A percentile compares a stretch with the other conserved stretches of the same genome.
phyloP scores from a whole-genome alignment of 2,113 vertebrate genomes.

The Aphyosemion australe region DNA sequence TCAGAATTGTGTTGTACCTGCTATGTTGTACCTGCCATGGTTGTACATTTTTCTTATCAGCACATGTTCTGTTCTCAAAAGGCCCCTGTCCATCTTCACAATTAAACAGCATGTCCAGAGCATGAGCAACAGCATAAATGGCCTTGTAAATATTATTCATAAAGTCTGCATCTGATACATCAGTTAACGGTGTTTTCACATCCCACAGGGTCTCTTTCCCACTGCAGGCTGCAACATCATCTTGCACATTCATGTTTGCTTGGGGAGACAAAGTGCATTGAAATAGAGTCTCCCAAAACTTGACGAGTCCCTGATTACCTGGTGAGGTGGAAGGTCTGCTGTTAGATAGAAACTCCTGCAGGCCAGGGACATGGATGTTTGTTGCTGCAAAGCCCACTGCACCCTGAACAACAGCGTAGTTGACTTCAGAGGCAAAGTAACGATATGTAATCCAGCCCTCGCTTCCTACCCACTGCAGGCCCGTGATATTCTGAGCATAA shows the following conservation, averaged over 20 bases:
- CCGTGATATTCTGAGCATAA: slow-evolving; percentile 75
- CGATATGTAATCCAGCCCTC: slow-evolving; percentile 82
- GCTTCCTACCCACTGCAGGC: slow-evolving; percentile 82
- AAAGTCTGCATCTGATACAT: slow-evolving; percentile 77
- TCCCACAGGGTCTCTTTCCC: slow-evolving; percentile 73
- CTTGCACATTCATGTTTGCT: slow-evolving; percentile 20
- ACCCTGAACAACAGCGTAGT: slow-evolving; percentile 78
- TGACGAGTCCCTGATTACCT: slow-evolving; percentile 71
- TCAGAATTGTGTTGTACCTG: not conserved
- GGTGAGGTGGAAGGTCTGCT: slow-evolving; percentile 65
- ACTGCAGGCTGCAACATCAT: slow-evolving; percentile 53
- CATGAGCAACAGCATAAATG: slow-evolving; percentile 76
- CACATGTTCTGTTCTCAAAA: slow-evolving; percentile 73
- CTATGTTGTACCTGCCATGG: slow-evolving; percentile 75
- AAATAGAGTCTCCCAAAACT: slow-evolving; percentile 80
- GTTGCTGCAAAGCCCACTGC: slow-evolving; percentile 78
- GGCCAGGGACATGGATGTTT: slow-evolving; percentile 74
- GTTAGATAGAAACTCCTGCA: slow-evolving; percentile 71
- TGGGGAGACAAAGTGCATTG: slow-evolving; percentile 60
- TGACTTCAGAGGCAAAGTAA: slow-evolving; percentile 68
- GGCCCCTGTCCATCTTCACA: slow-evolving; percentile 71
- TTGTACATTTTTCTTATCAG: slow-evolving; percentile 64
- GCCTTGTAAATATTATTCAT: slow-evolving; percentile 82
- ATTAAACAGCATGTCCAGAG: slow-evolving; percentile 68
- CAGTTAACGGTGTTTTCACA: slow-evolving; percentile 70